Evolutionary conservation across 1,140 invertebrate species (phyloP).

Genomic region (Pinna nobilis): DNA sequence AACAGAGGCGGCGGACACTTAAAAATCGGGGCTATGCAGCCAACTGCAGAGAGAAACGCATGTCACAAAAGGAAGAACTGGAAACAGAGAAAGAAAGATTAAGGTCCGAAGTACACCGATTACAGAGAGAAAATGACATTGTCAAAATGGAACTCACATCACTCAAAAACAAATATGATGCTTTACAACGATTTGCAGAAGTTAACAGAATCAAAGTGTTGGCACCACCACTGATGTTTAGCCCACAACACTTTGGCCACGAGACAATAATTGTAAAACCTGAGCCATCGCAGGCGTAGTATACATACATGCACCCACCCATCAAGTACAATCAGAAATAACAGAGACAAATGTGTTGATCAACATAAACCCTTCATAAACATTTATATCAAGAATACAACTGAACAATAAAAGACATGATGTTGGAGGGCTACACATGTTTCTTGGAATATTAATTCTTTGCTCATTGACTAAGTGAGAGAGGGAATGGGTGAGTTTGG

Average conservation of each 20-base stretch:
- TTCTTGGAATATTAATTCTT: too few species aligned
- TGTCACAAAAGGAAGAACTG: constrained; percentile 77
- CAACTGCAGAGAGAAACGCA: constrained; percentile 86
- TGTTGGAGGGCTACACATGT: too few species aligned
- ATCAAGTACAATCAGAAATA: too few species aligned
- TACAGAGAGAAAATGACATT: constrained; percentile 70
- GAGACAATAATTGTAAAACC: constrained; percentile 60
- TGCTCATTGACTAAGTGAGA: too few species aligned
- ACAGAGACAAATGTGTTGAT: too few species aligned
- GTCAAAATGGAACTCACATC: constrained; percentile 70
- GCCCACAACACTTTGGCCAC: constrained; percentile 44
- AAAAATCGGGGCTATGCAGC: constrained; percentile 99
- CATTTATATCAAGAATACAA: too few species aligned
- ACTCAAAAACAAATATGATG: constrained; percentile 68
- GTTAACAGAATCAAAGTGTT: constrained; percentile 65
- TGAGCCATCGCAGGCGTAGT: constrained; percentile 52
- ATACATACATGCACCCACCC: too few species aligned
- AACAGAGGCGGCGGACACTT: constrained; percentile 96
- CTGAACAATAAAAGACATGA: too few species aligned
- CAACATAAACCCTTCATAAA: too few species aligned
- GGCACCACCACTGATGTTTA: constrained; percentile 50
- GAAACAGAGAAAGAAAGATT: constrained; percentile 83
- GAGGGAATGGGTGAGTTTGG: too few species aligned
- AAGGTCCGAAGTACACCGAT: constrained; percentile 64
- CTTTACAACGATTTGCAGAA: constrained; percentile 67